Evolutionary conservation across 1,140 invertebrate species (phyloP), one percentile per base, ranked within the genome.

Genomic region (Meloidogyne floridensis): DNA sequence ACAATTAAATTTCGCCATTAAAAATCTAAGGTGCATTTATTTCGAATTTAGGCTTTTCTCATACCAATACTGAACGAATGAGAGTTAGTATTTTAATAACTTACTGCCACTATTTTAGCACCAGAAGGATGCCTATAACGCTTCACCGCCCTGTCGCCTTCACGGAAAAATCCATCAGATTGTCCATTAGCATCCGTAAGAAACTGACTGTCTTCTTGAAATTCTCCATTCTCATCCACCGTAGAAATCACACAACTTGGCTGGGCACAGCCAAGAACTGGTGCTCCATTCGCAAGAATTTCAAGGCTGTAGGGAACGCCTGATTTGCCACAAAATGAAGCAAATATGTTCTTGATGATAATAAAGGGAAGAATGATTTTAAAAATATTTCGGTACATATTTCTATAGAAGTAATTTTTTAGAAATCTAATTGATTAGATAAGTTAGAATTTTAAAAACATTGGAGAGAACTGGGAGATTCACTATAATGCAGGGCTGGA

Each of bases 221-320:
- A 79, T 42, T 84, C 87, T 20, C 84, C 87, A 10, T 85, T 70
- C 54, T 81, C 87, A 65, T 87, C 86, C 42, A 76, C 71, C 10
- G 74, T 10, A 53, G 82, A 82, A 10, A 88, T 75, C 15, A 88
- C 84, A 82, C 87, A 88, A 69, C 83, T 86, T 20, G 87, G 87
- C 75, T 88, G 87, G 18, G 87, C 87, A 81, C 87, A 88, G 13
- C 87, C 88, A 15, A 88, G 81, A 3, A 88, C 88, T 7, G 87
- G 87, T 9, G 88, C 86, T 43, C 87, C 87, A 76, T 77, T 87
- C 2, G 83, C 77, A 9, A 79, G 77, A 7, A 79, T 83, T 72
- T 88, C 87, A 47, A 88, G 83, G 75, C 83, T 86, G 77, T 87
- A 88, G 0, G 87, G 87, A 42, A 88, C 87, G 7, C 88, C 87